Evolutionary conservation across 2,113 vertebrate genomes (phyloP).

Genomic region (Piliocolobus tephrosceles): DNA sequence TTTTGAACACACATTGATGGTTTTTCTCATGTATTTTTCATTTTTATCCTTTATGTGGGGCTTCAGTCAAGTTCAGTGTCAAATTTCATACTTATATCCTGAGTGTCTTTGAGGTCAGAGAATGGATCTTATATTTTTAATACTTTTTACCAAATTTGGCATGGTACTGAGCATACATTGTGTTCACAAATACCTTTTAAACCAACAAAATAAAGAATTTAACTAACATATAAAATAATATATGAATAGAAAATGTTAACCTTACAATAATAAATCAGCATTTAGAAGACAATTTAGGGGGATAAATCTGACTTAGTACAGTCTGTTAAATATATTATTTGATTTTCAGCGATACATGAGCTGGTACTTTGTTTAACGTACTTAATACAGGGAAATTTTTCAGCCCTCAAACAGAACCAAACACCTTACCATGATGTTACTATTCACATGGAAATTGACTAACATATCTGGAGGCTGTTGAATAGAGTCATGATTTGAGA

Average conservation of each 20-base stretch:
- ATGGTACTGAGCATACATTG: background rate
- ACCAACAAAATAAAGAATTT: background rate
- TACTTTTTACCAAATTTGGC: background rate
- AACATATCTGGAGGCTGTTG: background rate
- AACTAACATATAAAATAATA: conserved; percentile 20
- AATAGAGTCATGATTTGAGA: conserved; percentile 7
- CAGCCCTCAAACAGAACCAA: conserved; percentile 19
- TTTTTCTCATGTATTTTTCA: background rate
- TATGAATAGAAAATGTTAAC: background rate
- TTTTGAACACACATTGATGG: background rate
- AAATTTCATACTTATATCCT: background rate
- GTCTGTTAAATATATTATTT: background rate
- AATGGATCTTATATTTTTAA: background rate
- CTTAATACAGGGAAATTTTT: conserved; percentile 41
- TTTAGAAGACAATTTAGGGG: background rate
- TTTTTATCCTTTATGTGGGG: background rate
- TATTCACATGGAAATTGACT: conserved; percentile 38
- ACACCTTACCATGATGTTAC: background rate
- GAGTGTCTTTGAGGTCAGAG: background rate
- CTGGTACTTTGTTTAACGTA: conserved; percentile 26
- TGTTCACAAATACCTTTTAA: background rate
- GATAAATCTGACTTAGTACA: background rate
- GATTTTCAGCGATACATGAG: conserved; percentile 45
- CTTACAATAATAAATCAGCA: background rate
- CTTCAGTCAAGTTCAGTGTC: background rate